Evolutionary conservation across 2,888 invertebrate species (phyloP), one percentile per base, ranked within the genome.

Genomic region (Acrobasis suavella): DNA sequence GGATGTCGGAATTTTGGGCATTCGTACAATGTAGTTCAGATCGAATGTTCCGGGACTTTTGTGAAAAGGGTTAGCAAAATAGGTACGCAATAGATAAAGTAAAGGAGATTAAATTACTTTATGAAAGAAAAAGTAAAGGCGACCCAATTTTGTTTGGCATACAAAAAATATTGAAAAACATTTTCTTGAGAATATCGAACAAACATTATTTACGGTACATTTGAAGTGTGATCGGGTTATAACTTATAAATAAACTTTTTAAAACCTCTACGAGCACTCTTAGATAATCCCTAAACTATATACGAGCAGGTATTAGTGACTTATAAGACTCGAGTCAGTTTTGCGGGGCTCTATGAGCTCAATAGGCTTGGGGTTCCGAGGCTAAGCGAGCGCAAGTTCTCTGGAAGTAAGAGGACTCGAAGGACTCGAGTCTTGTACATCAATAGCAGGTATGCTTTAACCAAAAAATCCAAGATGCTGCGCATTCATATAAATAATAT

Each of bases 21-120:
- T 85, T 86, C 78, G 82, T 83, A 83, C 85, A 89, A 88, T 88
- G 86, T 85, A 89, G 87, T 89, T 85, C 82, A 84, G 80, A 89
- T 89, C 86, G 87, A 89, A 89, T 86, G 84, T 80, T 83, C 80
- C 77, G 79, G 76, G 84, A 84, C 80, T 89, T 89, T 74, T 78
- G 78, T 85, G 85, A 90, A 86, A 89, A 90, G 89, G 90, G 88
- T 89, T 86, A 79, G 79, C 81, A 77, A 80, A 75, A 82, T 72
- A 79, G 76, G 76, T 81, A 79, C 72, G 69, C 80, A 78, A 73
- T 74, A 71, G 76, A 83, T 82, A 81, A 81, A 87, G 80, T 77
- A 82, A 77, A 81, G 74, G 72, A 86, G 79, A 89, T 87, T 86
- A 86, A 86, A 87, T 88, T 86, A 86, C 83, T 85, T 76, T 78